Percentiles rank a stretch among this genome's conserved stretches.
These are phyloP conservation scores for Neoarius graeffei DNA, from an alignment of 2,113 vertebrate genomes.

Conservation along the genomic window DNA sequence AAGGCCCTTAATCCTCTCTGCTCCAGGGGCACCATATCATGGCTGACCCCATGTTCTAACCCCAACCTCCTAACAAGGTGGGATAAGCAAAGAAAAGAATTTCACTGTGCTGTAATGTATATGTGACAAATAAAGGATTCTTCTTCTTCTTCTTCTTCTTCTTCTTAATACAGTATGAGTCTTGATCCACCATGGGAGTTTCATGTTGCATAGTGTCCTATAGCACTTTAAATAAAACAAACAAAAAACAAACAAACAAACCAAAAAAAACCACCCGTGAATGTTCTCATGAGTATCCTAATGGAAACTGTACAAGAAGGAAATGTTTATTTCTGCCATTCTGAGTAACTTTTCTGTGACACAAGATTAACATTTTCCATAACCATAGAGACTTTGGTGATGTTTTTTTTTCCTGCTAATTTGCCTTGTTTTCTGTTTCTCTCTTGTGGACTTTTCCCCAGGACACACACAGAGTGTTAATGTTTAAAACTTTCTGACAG, in stretches of 20 bases:
- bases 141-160: no score
- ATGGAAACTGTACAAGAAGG: neutral
- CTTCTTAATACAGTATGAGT: neutral
- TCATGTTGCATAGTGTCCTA: neutral
- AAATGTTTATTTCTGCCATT: constrained; percentile 18
- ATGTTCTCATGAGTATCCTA: neutral
- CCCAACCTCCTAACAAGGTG: no score
- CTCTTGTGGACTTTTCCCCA: neutral
- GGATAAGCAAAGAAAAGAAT: no score
- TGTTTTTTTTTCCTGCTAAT: neutral
- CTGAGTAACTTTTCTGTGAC: constrained; percentile 22
- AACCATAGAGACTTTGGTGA: neutral
- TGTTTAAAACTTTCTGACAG: constrained; percentile 14
- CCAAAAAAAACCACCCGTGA: neutral
- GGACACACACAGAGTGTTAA: constrained; percentile 23
- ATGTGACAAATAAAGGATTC: no score
- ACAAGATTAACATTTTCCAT: constrained; percentile 30
- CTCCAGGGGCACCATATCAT: no score
- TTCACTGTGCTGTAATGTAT: no score
- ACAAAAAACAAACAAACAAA: neutral
- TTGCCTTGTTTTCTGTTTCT: neutral
- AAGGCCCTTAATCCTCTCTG: no score
- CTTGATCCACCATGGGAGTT: neutral
- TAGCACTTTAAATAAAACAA: neutral
- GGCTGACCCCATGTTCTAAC: no score